Conservation (phyloP, 2,888 invertebrate species). For the Drosophila mimetica region DNA sequence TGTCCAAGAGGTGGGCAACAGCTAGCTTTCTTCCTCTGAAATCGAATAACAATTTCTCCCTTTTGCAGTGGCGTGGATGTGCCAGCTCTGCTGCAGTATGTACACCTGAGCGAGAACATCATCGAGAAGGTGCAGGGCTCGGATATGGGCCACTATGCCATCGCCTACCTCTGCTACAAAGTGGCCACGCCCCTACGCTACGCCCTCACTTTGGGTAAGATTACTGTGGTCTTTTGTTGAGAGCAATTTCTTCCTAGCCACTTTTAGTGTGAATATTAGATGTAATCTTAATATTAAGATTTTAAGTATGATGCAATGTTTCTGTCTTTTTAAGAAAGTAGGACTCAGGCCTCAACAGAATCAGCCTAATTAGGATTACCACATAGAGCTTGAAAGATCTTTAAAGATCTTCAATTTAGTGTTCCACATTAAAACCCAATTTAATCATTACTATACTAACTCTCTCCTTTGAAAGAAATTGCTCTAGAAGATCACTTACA, state of each 20-base stretch:
- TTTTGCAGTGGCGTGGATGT: conserved; percentile 95
- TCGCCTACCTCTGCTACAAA: conserved; percentile 97
- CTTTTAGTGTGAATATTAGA: background rate
- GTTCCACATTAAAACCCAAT: too few species aligned
- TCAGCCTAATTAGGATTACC: too few species aligned
- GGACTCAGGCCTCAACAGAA: too few species aligned
- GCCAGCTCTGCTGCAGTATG: conserved; percentile 89
- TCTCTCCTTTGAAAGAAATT: too few species aligned
- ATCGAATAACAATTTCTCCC: background rate
- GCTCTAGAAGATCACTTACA: too few species aligned
- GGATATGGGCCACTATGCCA: conserved; percentile 94
- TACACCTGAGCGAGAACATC: conserved; percentile 92
- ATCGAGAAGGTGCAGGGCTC: conserved; percentile 91
- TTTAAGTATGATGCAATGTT: too few species aligned
- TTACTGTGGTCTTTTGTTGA: background rate
- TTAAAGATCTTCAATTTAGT: too few species aligned
- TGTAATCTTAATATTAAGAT: background rate
- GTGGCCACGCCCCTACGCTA: conserved; percentile 95
- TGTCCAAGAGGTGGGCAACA: conserved; percentile 91
- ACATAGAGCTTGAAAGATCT: too few species aligned
- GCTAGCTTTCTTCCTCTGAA: background rate
- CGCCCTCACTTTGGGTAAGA: conserved; percentile 93
- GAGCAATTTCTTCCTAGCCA: too few species aligned
- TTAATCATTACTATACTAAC: too few species aligned
- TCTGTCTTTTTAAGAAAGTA: too few species aligned